phyloP scores from a whole-genome alignment of 2,113 vertebrate genomes.

The Piprites chloris region DNA sequence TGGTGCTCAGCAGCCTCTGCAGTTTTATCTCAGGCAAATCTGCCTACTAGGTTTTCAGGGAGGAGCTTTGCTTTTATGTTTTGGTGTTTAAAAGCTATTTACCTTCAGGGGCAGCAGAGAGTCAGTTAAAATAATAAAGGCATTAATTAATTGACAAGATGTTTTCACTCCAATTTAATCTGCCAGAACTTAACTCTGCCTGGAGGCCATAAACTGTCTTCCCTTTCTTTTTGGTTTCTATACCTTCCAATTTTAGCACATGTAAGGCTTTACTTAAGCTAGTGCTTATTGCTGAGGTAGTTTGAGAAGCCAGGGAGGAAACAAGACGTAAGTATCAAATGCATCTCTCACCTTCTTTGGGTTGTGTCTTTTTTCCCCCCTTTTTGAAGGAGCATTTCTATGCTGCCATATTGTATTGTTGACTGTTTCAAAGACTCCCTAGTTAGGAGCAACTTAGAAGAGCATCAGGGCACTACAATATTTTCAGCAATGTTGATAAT shows the following conservation, averaged over 20 bases:
- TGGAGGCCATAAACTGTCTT: conserved; percentile 28
- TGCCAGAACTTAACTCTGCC: conserved; percentile 39
- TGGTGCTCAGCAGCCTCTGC: background rate
- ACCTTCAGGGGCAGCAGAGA: background rate
- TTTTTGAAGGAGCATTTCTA: background rate
- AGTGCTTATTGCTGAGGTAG: background rate
- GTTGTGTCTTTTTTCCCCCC: background rate
- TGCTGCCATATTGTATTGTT: background rate
- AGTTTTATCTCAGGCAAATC: background rate
- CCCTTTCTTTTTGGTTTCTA: background rate
- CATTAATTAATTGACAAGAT: conserved; percentile 59
- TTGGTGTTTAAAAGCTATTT: background rate
- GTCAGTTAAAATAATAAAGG: conserved; percentile 45
- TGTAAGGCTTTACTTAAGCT: background rate
- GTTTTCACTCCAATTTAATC: conserved; percentile 47
- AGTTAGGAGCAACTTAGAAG: background rate
- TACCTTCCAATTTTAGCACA: background rate
- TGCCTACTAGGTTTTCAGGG: background rate
- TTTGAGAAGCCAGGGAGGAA: background rate
- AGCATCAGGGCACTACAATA: background rate
- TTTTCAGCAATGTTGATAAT: background rate
- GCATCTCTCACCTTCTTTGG: background rate
- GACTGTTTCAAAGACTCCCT: background rate
- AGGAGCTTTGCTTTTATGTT: background rate
- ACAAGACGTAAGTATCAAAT: background rate